Percentiles rank a stretch among this genome's conserved stretches.
Conservation (phyloP, 1,140 invertebrate species). For the Bombus waltoni region DNA sequence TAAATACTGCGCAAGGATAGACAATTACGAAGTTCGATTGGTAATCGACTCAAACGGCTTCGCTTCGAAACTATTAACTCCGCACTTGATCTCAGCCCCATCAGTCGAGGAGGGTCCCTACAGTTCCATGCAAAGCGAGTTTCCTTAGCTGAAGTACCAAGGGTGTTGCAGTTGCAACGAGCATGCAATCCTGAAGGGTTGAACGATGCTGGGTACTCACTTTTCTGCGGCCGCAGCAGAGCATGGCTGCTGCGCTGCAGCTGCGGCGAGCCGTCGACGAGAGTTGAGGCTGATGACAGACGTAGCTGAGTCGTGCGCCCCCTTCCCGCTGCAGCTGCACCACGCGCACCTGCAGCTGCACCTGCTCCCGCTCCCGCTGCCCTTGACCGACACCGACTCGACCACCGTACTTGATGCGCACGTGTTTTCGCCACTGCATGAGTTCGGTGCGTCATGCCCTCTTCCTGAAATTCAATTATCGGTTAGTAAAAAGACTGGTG, state of each 20-base stretch:
- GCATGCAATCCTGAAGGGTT: not conserved
- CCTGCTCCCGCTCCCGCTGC: slow-evolving; percentile 79
- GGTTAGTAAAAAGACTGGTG: not conserved
- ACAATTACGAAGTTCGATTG: no score
- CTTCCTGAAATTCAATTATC: slow-evolving; percentile 74
- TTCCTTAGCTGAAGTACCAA: no score
- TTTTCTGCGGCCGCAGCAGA: slow-evolving; percentile 94
- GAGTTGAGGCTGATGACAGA: slow-evolving; percentile 80
- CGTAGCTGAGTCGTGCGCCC: slow-evolving; percentile 80
- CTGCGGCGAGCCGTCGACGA: slow-evolving; percentile 76
- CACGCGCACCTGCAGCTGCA: slow-evolving; percentile 81
- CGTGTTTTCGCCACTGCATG: slow-evolving; percentile 84
- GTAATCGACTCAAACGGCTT: not conserved
- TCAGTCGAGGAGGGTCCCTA: no score
- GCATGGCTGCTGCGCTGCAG: slow-evolving; percentile 85
- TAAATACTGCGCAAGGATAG: not conserved
- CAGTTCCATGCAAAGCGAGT: not conserved
- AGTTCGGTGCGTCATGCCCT: slow-evolving; percentile 82
- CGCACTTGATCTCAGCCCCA: not conserved
- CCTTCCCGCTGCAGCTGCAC: slow-evolving; percentile 81
- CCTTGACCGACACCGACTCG: slow-evolving; percentile 83
- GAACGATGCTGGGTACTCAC: slow-evolving; percentile 80
- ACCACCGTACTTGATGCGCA: slow-evolving; percentile 84
- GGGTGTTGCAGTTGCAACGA: not conserved
- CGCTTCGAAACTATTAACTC: not conserved